These are phyloP conservation scores for Penaeus chinensis DNA, from an alignment of 1,140 invertebrate species.

Conservation along the genomic window DNA sequence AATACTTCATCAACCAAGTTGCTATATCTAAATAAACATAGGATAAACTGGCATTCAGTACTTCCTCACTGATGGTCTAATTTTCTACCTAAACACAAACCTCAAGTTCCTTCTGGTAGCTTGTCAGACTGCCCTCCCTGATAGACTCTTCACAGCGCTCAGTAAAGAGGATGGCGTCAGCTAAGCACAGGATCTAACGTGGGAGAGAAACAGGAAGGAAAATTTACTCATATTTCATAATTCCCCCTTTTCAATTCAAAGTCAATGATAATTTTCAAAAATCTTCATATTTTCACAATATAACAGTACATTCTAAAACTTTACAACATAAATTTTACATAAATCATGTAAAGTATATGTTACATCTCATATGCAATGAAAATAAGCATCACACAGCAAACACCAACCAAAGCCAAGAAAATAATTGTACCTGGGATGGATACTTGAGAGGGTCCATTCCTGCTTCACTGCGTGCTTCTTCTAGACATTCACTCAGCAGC, in stretches of 20 bases:
- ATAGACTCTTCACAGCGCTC: slow-evolving; percentile 85
- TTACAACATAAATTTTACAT: too few species aligned
- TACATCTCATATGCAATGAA: not conserved
- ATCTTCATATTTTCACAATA: too few species aligned
- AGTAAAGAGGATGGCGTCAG: slow-evolving; percentile 80
- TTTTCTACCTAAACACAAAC: slow-evolving; percentile 12
- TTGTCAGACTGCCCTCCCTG: slow-evolving; percentile 74
- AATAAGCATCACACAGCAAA: not conserved
- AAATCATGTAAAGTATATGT: not conserved
- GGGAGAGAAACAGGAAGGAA: not conserved
- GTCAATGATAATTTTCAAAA: too few species aligned
- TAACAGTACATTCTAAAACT: too few species aligned
- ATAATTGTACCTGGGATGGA: slow-evolving; percentile 70
- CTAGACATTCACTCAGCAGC: slow-evolving; percentile 78
- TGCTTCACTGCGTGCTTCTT: slow-evolving; percentile 69
- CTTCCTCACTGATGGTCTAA: not conserved
- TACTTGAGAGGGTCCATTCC: slow-evolving; percentile 81
- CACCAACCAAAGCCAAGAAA: not conserved
- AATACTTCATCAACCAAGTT: too few species aligned
- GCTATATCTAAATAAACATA: not conserved
- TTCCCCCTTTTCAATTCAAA: too few species aligned
- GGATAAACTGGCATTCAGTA: not conserved
- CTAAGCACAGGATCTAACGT: slow-evolving; percentile 83
- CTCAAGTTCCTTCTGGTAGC: slow-evolving; percentile 70
- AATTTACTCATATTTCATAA: not conserved